These are phyloP conservation scores for Panagrolaimus sp. DNA, from an alignment of 1,140 invertebrate species.

Conservation along the genomic window DNA sequence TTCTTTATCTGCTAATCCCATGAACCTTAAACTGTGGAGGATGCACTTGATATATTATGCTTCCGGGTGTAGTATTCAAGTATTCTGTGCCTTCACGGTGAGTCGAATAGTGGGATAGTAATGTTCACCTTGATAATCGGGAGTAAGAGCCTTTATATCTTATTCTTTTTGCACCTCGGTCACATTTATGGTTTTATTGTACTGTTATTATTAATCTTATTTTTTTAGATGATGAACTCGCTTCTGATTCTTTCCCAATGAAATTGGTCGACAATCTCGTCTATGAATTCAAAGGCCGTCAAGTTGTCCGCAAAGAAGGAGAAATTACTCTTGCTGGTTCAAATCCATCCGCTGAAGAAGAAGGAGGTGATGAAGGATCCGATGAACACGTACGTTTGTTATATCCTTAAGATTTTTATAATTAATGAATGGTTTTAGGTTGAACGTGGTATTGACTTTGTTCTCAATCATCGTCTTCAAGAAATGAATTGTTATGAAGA, in stretches of 20 bases:
- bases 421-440: too few relatives aligned
- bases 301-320: conserved; percentile 71
- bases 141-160: conserved; percentile 14
- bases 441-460: conserved; percentile 76
- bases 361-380: conserved; percentile 76
- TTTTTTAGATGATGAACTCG: conserved; percentile 79
- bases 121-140: conserved; percentile 15
- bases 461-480: conserved; percentile 79
- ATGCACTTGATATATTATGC: not conserved
- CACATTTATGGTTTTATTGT: not conserved
- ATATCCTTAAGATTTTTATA: too few relatives aligned
- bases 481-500: conserved; percentile 71
- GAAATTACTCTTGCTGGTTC: conserved; percentile 77
- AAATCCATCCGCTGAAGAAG: conserved; percentile 80
- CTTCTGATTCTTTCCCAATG: conserved; percentile 91
- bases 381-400: conserved; percentile 69
- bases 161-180: not conserved
- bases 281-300: conserved; percentile 87
- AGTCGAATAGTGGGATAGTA: conserved; percentile 16
- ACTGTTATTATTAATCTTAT: conserved; percentile 15
- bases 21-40: conserved; percentile 45
- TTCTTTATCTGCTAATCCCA: conserved; percentile 26
- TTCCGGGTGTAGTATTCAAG: not conserved
- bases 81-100: conserved; percentile 19
- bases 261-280: conserved; percentile 82